These are phyloP conservation scores for Synanthedon tipuliformis DNA, from an alignment of 2,888 invertebrate genomes.

Conservation along the genomic window DNA sequence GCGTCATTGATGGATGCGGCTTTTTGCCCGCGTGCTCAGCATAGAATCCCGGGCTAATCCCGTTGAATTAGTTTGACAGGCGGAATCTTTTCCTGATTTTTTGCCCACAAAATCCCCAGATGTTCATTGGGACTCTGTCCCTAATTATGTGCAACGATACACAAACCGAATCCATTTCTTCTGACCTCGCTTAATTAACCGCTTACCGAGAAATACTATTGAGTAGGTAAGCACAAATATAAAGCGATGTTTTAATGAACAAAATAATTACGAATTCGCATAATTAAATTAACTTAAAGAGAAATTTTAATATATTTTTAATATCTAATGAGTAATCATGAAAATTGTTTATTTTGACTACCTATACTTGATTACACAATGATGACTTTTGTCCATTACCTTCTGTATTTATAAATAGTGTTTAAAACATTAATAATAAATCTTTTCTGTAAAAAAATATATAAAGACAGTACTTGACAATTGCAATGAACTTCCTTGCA, in stretches of 20 bases:
- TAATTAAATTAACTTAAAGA: no score
- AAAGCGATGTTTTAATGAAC: constrained; percentile 12
- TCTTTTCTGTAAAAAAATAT: no score
- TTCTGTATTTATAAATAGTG: no score
- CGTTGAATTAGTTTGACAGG: constrained; percentile 60
- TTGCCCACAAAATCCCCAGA: constrained; percentile 47
- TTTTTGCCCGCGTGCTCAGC: constrained; percentile 57
- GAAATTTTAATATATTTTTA: no score
- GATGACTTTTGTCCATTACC: no score
- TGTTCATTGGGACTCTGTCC: constrained; percentile 43
- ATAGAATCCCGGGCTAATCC: constrained; percentile 35
- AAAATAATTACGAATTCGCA: no score
- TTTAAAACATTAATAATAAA: no score
- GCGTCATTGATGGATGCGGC: constrained; percentile 49
- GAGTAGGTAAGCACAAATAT: constrained; percentile 3
- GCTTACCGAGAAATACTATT: neutral
- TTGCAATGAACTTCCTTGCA: no score
- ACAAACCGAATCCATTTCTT: constrained; percentile 32
- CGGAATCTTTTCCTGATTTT: constrained; percentile 58
- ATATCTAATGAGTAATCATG: no score
- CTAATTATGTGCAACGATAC: constrained; percentile 59
- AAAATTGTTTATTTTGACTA: no score
- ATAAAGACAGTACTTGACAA: no score
- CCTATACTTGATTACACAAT: no score
- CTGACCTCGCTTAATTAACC: constrained; percentile 2